These are phyloP conservation scores for Felis catus DNA, from an alignment of 2,113 vertebrate genomes.

Conservation along the genomic window F.catus_Fca126_mat1.0 CM031419.1:67170501-67171000, in stretches of 20 bases:
- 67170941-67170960: background rate
- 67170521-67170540: conserved; percentile 49
- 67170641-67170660: background rate
- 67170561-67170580: background rate
- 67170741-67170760: background rate
- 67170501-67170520: conserved; percentile 69
- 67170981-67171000: background rate
- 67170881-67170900: background rate
- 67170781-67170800: background rate
- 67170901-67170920: background rate
- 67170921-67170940: background rate
- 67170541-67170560: background rate
- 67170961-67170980: background rate
- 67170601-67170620: background rate
- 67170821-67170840: background rate
- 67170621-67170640: background rate
- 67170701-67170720: background rate
- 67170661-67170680: background rate
- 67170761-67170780: background rate
- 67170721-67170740: background rate
- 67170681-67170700: background rate
- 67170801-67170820: background rate
- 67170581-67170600: background rate
- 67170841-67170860: background rate
- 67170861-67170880: background rate